Conservation (phyloP, 1,140 invertebrate species). For the Tetramorium alpestre region DNA sequence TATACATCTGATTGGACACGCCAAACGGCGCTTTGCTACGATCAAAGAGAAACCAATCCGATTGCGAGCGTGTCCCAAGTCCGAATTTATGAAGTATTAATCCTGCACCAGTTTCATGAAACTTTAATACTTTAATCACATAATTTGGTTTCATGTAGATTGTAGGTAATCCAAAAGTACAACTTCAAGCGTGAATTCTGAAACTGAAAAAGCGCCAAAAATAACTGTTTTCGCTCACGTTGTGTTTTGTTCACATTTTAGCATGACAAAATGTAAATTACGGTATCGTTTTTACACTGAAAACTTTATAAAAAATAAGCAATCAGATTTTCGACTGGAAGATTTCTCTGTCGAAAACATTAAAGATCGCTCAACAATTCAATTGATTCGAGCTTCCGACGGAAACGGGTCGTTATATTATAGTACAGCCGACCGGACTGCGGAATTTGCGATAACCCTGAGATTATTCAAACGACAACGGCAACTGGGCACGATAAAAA, state of each 20-base stretch:
- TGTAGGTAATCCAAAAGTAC: neutral
- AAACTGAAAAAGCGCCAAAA: neutral
- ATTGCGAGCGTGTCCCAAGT: neutral
- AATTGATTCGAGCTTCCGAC: slow-evolving; percentile 35
- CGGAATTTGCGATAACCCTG: slow-evolving; percentile 50
- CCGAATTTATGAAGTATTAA: neutral
- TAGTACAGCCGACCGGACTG: neutral
- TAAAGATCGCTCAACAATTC: slow-evolving; percentile 11
- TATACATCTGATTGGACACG: slow-evolving; percentile 37
- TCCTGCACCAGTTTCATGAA: neutral
- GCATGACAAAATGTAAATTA: neutral
- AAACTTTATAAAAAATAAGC: neutral
- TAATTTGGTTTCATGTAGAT: neutral
- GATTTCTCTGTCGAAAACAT: neutral
- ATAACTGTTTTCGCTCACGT: neutral
- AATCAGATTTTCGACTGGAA: neutral
- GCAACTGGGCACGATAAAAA: slow-evolving; percentile 39
- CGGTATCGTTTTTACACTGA: neutral
- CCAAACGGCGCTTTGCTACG: neutral
- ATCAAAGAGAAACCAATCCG: slow-evolving; percentile 21
- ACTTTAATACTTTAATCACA: neutral
- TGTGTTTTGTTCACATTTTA: neutral
- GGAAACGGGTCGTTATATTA: slow-evolving; percentile 20
- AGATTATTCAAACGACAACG: slow-evolving; percentile 47
- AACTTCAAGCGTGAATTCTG: neutral